Base-by-base conservation (phyloP, 1,140 invertebrate species). In the Lepidurus packardi region DNA sequence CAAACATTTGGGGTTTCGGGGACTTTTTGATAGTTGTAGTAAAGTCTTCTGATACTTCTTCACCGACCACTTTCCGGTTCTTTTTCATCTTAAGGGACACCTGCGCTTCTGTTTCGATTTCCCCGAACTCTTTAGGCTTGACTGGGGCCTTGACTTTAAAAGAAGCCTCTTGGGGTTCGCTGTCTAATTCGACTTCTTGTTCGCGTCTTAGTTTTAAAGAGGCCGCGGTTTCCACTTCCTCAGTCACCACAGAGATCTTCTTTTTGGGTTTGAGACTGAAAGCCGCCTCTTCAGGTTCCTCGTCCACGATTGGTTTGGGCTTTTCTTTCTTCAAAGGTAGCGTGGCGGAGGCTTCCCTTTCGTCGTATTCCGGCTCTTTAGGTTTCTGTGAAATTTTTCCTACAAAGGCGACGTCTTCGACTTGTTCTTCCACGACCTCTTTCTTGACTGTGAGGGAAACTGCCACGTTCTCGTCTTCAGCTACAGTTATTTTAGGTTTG, bases 21-120 rank as follows among this genome's bases (percentile, higher is more conserved):
- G 87, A 80, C 88, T 84, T 81, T 87, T 88, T 79, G 87, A 85
- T 85, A 89, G 90, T 83, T 88, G 89, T 74, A 89, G 86, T 41
- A 88, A 89, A 79, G 90, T 90, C 74, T 79, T 86, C 85, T 75
- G 84, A 82, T 43, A 85, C 80, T 80, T 86, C 86, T 78, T 81
- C 77, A 21, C 79, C 74, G 41, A 78, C 76, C 21, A 74, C 73
- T 75, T 81, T 53, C 16, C 45, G 45, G 3, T 77, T 78, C n/a
- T 74, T 42, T 24, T 78, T 78, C 21, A 75, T 45, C 77, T 78
- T 75, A 43, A 41, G 13, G 42, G 43, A 41, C 42, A 77, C 74
- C 42, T 24, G 41, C 34, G 65, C 76, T 45, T 21, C 44, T 9
- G 78, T 78, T 34, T 74, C 81, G 4, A 77, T 53, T 74, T 80